These are phyloP conservation scores for Holothuria scabra DNA, from an alignment of 53 echinoderm and acorn worm genomes.

Conservation along the genomic window DNA sequence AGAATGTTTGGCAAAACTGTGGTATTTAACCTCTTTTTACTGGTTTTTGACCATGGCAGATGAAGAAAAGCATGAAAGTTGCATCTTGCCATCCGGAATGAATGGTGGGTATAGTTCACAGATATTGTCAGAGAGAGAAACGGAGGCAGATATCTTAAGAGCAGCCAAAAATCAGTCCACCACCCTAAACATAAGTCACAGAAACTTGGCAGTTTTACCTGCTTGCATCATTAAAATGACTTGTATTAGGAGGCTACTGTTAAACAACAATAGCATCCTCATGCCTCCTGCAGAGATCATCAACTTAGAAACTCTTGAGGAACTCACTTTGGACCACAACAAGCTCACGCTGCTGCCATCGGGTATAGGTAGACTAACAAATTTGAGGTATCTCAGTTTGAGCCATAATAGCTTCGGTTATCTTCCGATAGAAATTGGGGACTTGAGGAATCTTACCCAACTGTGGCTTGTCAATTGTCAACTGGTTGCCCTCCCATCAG, in stretches of 20 bases:
- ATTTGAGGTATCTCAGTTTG: constrained; percentile 84
- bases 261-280: constrained; percentile 87
- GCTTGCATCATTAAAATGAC: constrained; percentile 68
- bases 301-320: constrained; percentile 69
- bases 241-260: constrained; percentile 68
- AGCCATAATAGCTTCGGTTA: constrained; percentile 88
- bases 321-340: constrained; percentile 88
- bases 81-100: too few relatives aligned
- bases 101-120: not conserved
- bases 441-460: constrained; percentile 78
- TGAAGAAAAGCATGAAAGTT: too few relatives aligned
- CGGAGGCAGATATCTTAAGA: constrained; percentile 1
- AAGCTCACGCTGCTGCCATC: constrained; percentile 86
- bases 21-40: too few relatives aligned
- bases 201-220: constrained; percentile 76
- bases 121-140: constrained; percentile 3
- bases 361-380: constrained; percentile 76
- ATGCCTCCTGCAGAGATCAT: constrained; percentile 95
- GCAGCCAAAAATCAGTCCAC: not conserved
- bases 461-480: constrained; percentile 83
- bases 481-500: constrained; percentile 69
- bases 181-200: constrained; percentile 80
- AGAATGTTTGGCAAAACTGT: too few relatives aligned
- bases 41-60: too few relatives aligned
- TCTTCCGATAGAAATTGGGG: constrained; percentile 89